phyloP scores from a whole-genome alignment of 1,140 invertebrate species.

The Hyles euphorbiae region DNA sequence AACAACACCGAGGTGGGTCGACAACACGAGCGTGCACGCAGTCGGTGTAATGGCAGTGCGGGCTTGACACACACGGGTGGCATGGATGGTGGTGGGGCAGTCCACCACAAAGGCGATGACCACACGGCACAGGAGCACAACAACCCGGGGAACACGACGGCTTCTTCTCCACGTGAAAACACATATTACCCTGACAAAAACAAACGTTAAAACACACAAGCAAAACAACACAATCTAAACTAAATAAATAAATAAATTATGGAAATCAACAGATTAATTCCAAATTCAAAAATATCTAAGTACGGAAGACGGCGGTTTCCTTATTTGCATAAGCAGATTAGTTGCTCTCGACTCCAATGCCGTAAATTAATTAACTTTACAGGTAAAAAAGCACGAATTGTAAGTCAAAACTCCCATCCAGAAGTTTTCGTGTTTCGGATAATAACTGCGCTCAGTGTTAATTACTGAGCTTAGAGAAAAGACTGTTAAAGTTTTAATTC shows the following conservation, averaged over 20 bases:
- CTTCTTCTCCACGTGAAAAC: no score
- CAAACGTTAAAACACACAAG: no score
- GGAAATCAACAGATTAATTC: no score
- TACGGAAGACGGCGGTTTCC: conserved; percentile 21
- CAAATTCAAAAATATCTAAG: no score
- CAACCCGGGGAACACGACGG: no score
- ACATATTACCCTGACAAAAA: no score
- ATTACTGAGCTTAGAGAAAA: conserved; percentile 39
- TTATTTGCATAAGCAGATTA: conserved; percentile 61
- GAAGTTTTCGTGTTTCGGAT: conserved; percentile 45
- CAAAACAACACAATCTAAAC: no score
- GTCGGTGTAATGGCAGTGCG: conserved; percentile 26
- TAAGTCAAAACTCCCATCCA: conserved; percentile 43
- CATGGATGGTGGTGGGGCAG: background rate
- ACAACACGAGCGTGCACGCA: conserved; percentile 23
- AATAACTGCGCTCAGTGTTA: conserved; percentile 53
- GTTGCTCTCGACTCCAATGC: conserved; percentile 40
- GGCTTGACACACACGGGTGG: conserved; percentile 13
- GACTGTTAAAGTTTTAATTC: conserved; percentile 44
- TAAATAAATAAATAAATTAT: no score
- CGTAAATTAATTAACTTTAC: conserved; percentile 62
- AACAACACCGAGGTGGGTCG: conserved; percentile 19
- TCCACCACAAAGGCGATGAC: background rate
- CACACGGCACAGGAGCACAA: no score
- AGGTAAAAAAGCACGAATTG: conserved; percentile 52